Percentiles rank a stretch among this genome's conserved stretches.
Conservation (phyloP, 1,140 invertebrate genomes). For the Zaprionus davidi region DNA sequence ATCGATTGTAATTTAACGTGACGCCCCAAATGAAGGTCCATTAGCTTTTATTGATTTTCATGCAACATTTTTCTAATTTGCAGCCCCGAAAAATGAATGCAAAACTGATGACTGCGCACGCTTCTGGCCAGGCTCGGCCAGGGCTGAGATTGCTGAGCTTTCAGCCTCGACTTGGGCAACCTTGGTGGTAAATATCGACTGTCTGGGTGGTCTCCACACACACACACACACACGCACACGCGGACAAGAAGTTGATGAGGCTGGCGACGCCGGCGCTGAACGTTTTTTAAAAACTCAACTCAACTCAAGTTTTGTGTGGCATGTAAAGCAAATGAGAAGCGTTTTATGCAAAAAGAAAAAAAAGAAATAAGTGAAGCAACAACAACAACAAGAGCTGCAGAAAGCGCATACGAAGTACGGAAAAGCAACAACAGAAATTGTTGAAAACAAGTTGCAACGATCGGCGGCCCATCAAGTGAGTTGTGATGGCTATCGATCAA, state of each 20-base stretch:
- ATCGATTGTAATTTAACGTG: slow-evolving; percentile 52
- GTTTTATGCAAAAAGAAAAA: slow-evolving; percentile 70
- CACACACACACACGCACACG: slow-evolving; percentile 7
- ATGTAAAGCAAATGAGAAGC: slow-evolving; percentile 80
- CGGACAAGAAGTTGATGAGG: slow-evolving; percentile 31
- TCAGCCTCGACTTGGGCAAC: slow-evolving; percentile 31
- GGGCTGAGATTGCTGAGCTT: slow-evolving; percentile 1
- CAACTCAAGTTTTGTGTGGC: slow-evolving; percentile 55
- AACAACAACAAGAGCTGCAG: too few relatives aligned
- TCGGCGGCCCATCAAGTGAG: slow-evolving; percentile 54
- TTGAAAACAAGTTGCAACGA: slow-evolving; percentile 66
- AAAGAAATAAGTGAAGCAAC: slow-evolving; percentile 18
- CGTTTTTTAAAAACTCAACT: slow-evolving; percentile 59
- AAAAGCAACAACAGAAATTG: slow-evolving; percentile 29
- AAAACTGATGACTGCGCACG: slow-evolving; percentile 25
- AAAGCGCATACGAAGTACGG: slow-evolving; percentile 8
- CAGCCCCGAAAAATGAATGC: slow-evolving; percentile 59
- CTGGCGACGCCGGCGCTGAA: slow-evolving; percentile 53
- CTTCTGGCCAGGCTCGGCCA: background rate
- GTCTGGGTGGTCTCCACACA: slow-evolving; percentile 63
- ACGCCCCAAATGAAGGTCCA: slow-evolving; percentile 58
- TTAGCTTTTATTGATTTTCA: slow-evolving; percentile 77
- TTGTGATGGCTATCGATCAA: slow-evolving; percentile 81
- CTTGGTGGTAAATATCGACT: slow-evolving; percentile 65
- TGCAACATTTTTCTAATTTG: slow-evolving; percentile 78